These are phyloP conservation scores for Galemys pyrenaicus DNA, from an alignment of 2,113 vertebrate genomes.

Conservation along the genomic window DNA sequence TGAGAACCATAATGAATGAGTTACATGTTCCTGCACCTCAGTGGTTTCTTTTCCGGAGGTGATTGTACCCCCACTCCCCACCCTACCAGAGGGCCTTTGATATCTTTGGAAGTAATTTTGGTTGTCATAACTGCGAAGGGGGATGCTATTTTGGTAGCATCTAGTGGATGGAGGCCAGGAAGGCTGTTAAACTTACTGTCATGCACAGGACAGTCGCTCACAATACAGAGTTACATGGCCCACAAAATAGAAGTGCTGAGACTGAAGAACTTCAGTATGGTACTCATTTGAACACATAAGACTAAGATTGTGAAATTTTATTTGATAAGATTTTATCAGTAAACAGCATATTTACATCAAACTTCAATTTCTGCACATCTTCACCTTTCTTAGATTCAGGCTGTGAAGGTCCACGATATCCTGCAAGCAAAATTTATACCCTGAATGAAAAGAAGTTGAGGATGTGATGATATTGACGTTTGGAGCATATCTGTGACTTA, in stretches of 20 bases:
- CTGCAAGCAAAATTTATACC: background rate
- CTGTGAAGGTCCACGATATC: constrained; percentile 3
- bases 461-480: background rate
- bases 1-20: background rate
- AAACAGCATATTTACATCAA: background rate
- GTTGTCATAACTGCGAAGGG: background rate
- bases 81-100: background rate
- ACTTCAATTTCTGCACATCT: background rate
- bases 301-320: constrained; percentile 2
- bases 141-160: background rate
- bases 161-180: background rate
- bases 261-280: background rate
- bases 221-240: background rate
- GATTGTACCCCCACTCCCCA: background rate
- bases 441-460: background rate
- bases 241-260: background rate
- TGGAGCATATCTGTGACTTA: background rate
- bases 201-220: background rate
- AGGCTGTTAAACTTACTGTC: background rate
- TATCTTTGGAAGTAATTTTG: background rate
- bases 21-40: background rate
- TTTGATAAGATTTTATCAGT: background rate
- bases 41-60: background rate
- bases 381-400: constrained; percentile 3
- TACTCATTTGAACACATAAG: background rate